These are phyloP conservation scores for Lanius collurio DNA, from an alignment of 2,113 vertebrate genomes.

Conservation along the genomic window DNA sequence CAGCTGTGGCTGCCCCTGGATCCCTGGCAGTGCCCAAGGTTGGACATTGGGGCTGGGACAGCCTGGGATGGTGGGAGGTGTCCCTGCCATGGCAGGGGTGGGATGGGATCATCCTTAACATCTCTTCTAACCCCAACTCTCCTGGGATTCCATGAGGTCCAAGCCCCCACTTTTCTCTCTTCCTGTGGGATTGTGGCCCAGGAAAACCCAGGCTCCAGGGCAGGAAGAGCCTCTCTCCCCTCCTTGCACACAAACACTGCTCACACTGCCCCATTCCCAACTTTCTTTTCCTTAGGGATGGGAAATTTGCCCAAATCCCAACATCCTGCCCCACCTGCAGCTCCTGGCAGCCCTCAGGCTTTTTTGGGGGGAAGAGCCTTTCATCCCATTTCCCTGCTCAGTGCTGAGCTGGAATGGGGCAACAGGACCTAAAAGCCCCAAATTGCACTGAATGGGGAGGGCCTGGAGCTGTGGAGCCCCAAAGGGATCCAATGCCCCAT, in stretches of 20 bases:
- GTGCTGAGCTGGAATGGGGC: rapidly evolving
- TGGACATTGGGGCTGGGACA: not conserved
- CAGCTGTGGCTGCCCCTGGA: too few relatives aligned
- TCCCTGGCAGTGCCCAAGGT: rapidly evolving
- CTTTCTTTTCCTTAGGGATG: rapidly evolving
- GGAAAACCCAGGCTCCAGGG: too few relatives aligned
- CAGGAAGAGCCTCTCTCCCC: not conserved
- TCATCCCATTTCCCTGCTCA: not conserved
- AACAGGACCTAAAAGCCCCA: not conserved
- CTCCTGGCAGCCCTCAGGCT: not conserved
- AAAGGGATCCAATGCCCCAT: not conserved
- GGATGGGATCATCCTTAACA: rapidly evolving
- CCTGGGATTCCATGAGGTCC: rapidly evolving
- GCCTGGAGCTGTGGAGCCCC: rapidly evolving
- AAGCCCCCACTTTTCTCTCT: not conserved
- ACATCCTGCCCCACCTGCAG: not conserved
- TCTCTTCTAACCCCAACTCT: rapidly evolving
- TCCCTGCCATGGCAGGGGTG: not conserved
- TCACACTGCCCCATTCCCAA: not conserved
- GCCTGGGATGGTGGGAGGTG: rapidly evolving
- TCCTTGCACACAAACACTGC: rapidly evolving
- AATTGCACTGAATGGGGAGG: rapidly evolving
- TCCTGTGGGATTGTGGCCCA: not conserved
- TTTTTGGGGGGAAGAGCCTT: not conserved
- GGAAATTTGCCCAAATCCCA: rapidly evolving